These are phyloP conservation scores for Drosophila maculinotata DNA, from an alignment of 2,888 invertebrate species.

Conservation along the genomic window DNA sequence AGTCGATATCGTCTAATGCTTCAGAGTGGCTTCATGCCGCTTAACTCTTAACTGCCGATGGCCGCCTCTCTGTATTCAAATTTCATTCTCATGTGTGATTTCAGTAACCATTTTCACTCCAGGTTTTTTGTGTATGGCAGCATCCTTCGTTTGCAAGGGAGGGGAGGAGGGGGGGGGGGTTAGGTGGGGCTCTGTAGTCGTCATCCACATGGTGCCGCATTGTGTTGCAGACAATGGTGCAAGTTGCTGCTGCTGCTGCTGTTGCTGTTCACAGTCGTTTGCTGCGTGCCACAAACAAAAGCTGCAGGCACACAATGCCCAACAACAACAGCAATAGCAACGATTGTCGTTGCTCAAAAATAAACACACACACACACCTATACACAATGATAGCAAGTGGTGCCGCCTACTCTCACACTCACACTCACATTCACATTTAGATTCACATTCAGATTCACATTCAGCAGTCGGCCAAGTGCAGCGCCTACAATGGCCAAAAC, in stretches of 20 bases:
- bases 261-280: constrained; percentile 31
- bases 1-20: not conserved
- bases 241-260: constrained; percentile 30
- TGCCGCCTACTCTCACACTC: not conserved
- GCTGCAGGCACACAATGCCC: constrained; percentile 60
- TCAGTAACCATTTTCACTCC: constrained; percentile 15
- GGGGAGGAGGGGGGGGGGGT: too few relatives aligned
- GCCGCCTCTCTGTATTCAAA: not conserved
- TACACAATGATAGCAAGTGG: constrained; percentile 4
- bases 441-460: constrained; percentile 21
- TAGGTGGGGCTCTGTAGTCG: constrained; percentile 16
- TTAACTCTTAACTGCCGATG: not conserved
- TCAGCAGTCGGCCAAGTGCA: constrained; percentile 54
- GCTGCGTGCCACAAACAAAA: constrained; percentile 75
- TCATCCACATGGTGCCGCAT: constrained; percentile 42
- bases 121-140: not conserved
- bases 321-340: constrained; percentile 21
- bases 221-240: constrained; percentile 53
- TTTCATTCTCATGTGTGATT: constrained; percentile 13
- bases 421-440: constrained; percentile 2
- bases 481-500: constrained; percentile 26
- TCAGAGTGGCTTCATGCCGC: not conserved
- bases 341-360: constrained; percentile 59
- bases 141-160: too few relatives aligned
- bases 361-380: constrained; percentile 1